Evolutionary conservation across 2,797 vertebrate species (phyloP).

Genomic region (Alectoris magna): DNA sequence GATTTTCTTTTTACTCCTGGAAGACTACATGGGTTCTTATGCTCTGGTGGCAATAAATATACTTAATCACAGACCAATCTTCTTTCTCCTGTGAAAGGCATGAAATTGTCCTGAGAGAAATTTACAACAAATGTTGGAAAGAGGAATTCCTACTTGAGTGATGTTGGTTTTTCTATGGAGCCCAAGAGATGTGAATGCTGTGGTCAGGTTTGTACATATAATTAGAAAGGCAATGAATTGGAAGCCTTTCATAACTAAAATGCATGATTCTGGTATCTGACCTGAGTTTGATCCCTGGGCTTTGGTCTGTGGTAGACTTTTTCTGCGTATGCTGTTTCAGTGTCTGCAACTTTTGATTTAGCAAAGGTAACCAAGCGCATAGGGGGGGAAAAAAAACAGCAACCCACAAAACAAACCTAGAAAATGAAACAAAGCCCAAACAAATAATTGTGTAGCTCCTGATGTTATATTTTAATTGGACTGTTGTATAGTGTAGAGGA

Average conservation of each 20-base stretch:
- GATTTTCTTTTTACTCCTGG: not conserved
- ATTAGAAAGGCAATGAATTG: not conserved
- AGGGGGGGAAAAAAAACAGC: not conserved
- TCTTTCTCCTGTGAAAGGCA: not conserved
- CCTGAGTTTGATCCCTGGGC: conserved; percentile 11
- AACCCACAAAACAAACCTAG: not conserved
- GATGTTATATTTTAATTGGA: conserved; percentile 77
- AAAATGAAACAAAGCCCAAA: not conserved
- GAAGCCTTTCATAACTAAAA: conserved; percentile 8
- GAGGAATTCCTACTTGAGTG: not conserved
- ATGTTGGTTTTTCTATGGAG: not conserved
- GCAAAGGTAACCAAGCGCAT: conserved; percentile 57
- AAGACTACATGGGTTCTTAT: not conserved
- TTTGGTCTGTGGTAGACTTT: conserved; percentile 36
- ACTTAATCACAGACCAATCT: not conserved
- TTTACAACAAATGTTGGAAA: not conserved
- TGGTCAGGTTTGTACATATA: not conserved
- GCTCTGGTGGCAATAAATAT: not conserved
- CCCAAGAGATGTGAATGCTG: not conserved
- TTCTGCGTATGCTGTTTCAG: conserved; percentile 23
- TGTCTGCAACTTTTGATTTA: conserved; percentile 70
- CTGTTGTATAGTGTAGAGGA: conserved; percentile 60
- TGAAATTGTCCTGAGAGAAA: not conserved
- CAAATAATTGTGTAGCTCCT: conserved; percentile 69
- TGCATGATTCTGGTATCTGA: not conserved